Percentiles rank a stretch among this genome's conserved stretches.
These are phyloP conservation scores for Thalassophryne amazonica DNA, from an alignment of 2,797 vertebrate species.

Conservation along the genomic window DNA sequence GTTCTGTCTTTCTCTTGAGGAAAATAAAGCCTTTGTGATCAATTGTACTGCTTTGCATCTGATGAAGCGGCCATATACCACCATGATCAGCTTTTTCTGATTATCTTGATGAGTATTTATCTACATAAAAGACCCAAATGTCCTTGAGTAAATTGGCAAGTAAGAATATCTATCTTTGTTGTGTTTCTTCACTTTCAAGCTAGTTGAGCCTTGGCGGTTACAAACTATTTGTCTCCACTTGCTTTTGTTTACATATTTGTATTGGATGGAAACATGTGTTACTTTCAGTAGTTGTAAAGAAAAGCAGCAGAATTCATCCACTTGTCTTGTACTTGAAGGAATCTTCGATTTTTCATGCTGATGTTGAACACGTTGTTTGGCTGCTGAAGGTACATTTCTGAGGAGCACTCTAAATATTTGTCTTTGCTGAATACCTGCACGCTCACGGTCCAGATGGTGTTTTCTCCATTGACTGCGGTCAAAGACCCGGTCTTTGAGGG, in stretches of 20 bases:
- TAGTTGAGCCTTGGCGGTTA: no score
- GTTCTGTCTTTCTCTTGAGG: no score
- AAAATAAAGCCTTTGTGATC: no score
- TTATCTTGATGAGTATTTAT: no score
- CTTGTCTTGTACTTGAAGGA: conserved; percentile 4
- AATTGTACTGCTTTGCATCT: no score
- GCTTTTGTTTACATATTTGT: conserved; percentile 24
- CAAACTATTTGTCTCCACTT: neutral
- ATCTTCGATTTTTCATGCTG: conserved; percentile 32
- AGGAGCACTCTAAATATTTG: conserved; percentile 63
- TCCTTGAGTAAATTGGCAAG: no score
- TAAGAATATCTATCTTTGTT: no score
- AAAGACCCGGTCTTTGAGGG: neutral
- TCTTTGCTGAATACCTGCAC: conserved; percentile 50
- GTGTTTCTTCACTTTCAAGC: no score
- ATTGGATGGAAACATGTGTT: conserved; percentile 18
- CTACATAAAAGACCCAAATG: no score
- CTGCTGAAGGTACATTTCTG: conserved; percentile 1
- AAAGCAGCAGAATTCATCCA: neutral
- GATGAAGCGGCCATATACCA: no score
- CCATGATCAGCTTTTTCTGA: no score
- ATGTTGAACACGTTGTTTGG: conserved; percentile 36
- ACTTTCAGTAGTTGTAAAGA: conserved; percentile 28
- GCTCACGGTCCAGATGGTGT: neutral
- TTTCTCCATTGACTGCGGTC: neutral